Conservation (phyloP, 2,888 invertebrate species). For the Pseudolycoriella hygida region DNA sequence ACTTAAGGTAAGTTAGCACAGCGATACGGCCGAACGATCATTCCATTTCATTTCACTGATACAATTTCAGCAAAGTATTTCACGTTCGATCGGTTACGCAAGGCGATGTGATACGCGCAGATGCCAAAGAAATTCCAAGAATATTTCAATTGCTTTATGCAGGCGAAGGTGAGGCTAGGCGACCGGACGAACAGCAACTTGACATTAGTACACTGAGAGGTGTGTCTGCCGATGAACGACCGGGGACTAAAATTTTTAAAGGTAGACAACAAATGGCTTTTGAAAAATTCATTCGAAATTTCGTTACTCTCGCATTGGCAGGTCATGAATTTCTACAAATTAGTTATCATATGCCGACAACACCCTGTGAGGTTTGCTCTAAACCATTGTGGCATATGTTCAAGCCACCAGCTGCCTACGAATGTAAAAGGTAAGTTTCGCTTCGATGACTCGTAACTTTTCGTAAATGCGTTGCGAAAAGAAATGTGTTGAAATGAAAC, state of each 20-base stretch:
- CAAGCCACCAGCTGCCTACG: slow-evolving; percentile 91
- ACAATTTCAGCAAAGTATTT: slow-evolving; percentile 77
- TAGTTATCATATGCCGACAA: slow-evolving; percentile 94
- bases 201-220: slow-evolving; percentile 36
- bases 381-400: slow-evolving; percentile 96
- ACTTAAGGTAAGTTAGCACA: slow-evolving; percentile 58
- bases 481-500: too few species aligned
- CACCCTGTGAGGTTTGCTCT: slow-evolving; percentile 85
- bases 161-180: slow-evolving; percentile 83
- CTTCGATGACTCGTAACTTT: too few species aligned
- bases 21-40: background rate
- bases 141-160: slow-evolving; percentile 96
- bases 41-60: too few species aligned
- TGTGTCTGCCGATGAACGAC: slow-evolving; percentile 23
- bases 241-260: slow-evolving; percentile 28
- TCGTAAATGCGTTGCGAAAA: too few species aligned
- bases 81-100: slow-evolving; percentile 97
- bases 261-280: slow-evolving; percentile 15
- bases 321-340: slow-evolving; percentile 92
- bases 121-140: slow-evolving; percentile 96
- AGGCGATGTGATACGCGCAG: slow-evolving; percentile 96
- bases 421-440: slow-evolving; percentile 58
- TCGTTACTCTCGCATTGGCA: slow-evolving; percentile 36
- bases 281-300: background rate
- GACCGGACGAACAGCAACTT: slow-evolving; percentile 46